Evolutionary conservation across 2,113 vertebrate genomes (phyloP), one percentile per base, ranked within the genome.

Genomic region (Sialia sialis): DNA sequence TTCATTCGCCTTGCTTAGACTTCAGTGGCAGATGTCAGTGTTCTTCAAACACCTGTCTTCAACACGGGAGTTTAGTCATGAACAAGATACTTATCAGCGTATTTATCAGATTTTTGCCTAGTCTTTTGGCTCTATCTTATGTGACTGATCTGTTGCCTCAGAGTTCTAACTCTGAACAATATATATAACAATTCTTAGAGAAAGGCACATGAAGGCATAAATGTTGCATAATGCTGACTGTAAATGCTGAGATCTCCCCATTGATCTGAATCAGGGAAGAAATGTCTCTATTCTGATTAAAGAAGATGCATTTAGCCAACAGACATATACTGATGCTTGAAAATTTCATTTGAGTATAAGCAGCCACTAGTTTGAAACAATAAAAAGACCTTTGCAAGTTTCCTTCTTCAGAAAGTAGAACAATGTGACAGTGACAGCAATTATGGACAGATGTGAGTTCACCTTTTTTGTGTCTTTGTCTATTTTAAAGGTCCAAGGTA

Each of bases 401-500:
- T 94, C 54, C 51, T 49, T 76, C 56, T 79, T 29, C 49, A 89
- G 84, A 76, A 85, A 86, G 29, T 59, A 64, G 64, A 66, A 25
- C 73, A 88, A 70, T 43, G 3, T 84, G 76, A 87, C 77, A 89
- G 30, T 75, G 89, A 75, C 3, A 66, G 27, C 70, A 82, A 84
- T 67, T 32, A 10, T 49, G 15, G 68, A 85, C 82, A 92, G 54
- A 94, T 86, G 46, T 44, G 62, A 91, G 17, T 70, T 87, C 68
- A 95, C 46, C 63, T 60, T 58, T 90, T 75, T 89, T 76, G 29
- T 74, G 29, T 66, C 44, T 69, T 75, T 90, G 26, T 96, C 64
- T 94, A 14, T 88, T 94, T 92, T 87, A 92, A 91, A 88, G 23
- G 63, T 32, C 68, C 32, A 46, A 79, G 68, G 91, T 70, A 93